Percentiles rank a stretch among this genome's conserved stretches.
phyloP scores from a whole-genome alignment of 2,113 vertebrate genomes.

The Chunga burmeisteri region DNA sequence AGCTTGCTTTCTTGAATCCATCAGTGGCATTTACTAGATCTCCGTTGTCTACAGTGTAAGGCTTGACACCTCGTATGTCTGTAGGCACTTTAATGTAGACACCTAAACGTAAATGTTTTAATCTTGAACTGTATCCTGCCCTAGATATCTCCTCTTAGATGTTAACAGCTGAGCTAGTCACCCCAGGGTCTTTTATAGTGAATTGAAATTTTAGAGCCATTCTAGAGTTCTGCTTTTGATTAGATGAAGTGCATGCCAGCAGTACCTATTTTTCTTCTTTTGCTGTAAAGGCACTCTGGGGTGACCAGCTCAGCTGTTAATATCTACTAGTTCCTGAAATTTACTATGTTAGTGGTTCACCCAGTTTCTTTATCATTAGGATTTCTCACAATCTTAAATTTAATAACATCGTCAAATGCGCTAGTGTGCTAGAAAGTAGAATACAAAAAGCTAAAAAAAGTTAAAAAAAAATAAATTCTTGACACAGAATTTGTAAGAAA shows the following conservation, averaged over 20 bases:
- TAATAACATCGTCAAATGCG: not conserved
- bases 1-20: not conserved
- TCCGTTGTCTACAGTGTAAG: not conserved
- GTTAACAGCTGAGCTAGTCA: not conserved
- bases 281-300: not conserved
- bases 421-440: not conserved
- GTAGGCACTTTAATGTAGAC: not conserved
- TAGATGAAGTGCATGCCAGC: not conserved
- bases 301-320: not conserved
- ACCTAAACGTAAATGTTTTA: not conserved
- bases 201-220: not conserved
- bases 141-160: constrained; percentile 17
- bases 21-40: not conserved
- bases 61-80: not conserved
- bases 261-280: not conserved
- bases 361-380: not conserved
- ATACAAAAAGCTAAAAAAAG: not conserved
- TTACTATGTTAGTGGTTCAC: not conserved
- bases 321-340: not conserved
- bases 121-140: not conserved
- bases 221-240: not conserved
- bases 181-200: not conserved
- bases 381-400: not conserved
- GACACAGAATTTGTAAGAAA: not conserved
- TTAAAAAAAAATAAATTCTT: not conserved